Conservation (phyloP, 1,140 invertebrate genomes). For the Saxidomus purpurata region DNA sequence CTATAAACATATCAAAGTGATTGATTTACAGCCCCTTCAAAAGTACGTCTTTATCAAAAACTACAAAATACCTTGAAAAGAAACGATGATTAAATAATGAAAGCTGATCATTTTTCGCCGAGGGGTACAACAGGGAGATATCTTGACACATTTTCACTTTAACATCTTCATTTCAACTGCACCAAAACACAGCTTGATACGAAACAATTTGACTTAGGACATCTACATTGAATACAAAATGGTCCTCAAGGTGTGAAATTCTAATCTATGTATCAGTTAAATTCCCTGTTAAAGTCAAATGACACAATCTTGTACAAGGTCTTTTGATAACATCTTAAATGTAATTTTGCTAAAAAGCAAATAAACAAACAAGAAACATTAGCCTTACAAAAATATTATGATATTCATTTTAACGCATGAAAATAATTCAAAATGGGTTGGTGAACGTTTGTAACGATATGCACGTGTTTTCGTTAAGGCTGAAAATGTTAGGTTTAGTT, state of each 20-base stretch:
- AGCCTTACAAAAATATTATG: conserved; percentile 25
- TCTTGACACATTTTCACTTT: conserved; percentile 48
- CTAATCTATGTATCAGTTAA: conserved; percentile 54
- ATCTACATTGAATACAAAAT: conserved; percentile 9
- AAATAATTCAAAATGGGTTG: too few species aligned
- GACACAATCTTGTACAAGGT: conserved; percentile 57
- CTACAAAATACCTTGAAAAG: conserved; percentile 64
- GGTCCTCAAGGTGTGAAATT: conserved; percentile 59
- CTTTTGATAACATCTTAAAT: conserved; percentile 25
- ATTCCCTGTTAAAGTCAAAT: conserved; percentile 54
- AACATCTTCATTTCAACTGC: conserved; percentile 54
- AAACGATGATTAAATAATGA: conserved; percentile 66
- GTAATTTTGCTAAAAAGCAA: background rate
- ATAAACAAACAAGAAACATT: conserved; percentile 34
- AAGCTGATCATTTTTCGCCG: conserved; percentile 50
- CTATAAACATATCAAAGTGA: conserved; percentile 59
- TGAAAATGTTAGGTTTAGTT: too few species aligned
- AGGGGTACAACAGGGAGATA: conserved; percentile 33
- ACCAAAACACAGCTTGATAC: conserved; percentile 35
- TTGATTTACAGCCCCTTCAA: conserved; percentile 63
- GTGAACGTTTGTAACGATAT: too few species aligned
- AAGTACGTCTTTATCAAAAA: conserved; percentile 57
- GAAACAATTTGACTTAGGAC: conserved; percentile 57
- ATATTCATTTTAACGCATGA: background rate
- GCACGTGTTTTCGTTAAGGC: too few species aligned